Evolutionary conservation across 2,888 invertebrate genomes (phyloP).

Genomic region (Tolmerus cingulatus): DNA sequence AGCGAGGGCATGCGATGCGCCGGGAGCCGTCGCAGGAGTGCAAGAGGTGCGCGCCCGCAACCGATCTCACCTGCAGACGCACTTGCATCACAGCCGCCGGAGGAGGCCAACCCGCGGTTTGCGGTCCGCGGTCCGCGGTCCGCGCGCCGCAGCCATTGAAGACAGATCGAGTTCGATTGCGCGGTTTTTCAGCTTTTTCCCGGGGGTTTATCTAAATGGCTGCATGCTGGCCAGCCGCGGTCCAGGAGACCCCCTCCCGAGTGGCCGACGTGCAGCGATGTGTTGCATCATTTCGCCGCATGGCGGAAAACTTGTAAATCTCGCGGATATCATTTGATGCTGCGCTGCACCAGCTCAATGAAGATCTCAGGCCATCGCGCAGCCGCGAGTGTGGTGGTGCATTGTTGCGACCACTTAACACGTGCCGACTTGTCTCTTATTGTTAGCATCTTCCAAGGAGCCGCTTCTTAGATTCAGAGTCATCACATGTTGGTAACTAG

Average conservation of each 20-base stretch:
- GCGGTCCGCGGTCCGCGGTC: neutral
- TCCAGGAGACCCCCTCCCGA: neutral
- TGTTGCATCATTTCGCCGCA: slow-evolving; percentile 17
- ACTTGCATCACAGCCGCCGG: slow-evolving; percentile 11
- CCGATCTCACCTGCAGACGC: slow-evolving; percentile 19
- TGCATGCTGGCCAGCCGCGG: neutral
- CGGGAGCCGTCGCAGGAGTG: neutral
- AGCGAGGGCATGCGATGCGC: slow-evolving; percentile 7
- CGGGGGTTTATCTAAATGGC: slow-evolving; percentile 15
- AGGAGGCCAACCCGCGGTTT: neutral
- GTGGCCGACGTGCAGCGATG: slow-evolving; percentile 11
- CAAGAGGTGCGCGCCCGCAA: slow-evolving; percentile 1
- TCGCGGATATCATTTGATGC: slow-evolving; percentile 10
- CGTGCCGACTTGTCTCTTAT: slow-evolving; percentile 15
- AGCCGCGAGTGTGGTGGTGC: neutral
- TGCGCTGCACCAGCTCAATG: neutral
- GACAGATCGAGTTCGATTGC: slow-evolving; percentile 30
- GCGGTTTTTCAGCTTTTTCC: slow-evolving; percentile 5
- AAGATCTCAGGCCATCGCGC: neutral
- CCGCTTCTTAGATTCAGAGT: neutral
- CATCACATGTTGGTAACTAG: neutral
- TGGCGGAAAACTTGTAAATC: slow-evolving; percentile 31
- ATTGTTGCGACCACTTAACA: slow-evolving; percentile 1
- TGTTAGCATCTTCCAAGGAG: neutral
- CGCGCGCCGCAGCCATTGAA: slow-evolving; percentile 20